Evolutionary conservation across 2,797 vertebrate genomes (phyloP), one percentile per base, ranked within the genome.

Genomic region (Aplochiton taeniatus): DNA sequence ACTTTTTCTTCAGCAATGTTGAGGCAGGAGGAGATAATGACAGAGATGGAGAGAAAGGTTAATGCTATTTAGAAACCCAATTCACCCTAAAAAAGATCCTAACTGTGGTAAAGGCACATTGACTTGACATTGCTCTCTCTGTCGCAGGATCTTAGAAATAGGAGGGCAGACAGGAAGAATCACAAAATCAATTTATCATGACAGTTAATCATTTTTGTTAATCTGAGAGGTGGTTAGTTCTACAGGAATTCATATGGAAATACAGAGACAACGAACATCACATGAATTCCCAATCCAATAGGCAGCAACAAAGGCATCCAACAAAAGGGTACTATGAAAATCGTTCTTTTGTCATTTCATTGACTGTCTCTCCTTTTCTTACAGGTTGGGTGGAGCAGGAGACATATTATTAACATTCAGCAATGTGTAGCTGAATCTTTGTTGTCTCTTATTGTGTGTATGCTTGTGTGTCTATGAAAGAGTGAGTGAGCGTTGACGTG

Each of bases 371-470:
- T 66, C 66, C 68, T 45, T 75, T 48, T 70, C 77, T 83, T 84
- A 44, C 82, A 93, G 92, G 92, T 82, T 93, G 92, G 92, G 90
- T 93, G 83, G 92, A 93, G 82, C 82, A 11, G 76, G 92, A 93
- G 83, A 91, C 92, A 6, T 93, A 93, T 90, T 93, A 93, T 89
- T 93, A 89, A 88, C 80, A 83, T 85, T 86, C 83, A 85, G 71
- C 68, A 77, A 82, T 82, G 74, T 68, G 76, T 48, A 51, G 80
- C 69, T 75, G 55, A 65, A 65, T 31, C 2, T 31, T 77, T 59
- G 54, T 74, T 45, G 54, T 52, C 14, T 73, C 12, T 45, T 8
- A 14, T 73, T 58, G 63, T 57, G 54, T 41, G 61, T 50, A 69
- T 61, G 69, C 49, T 58, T 46, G 8, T 11, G 10, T 46, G 43